Conservation (phyloP, 2,888 invertebrate genomes). For the Hermaeophaga mercurialis region DNA sequence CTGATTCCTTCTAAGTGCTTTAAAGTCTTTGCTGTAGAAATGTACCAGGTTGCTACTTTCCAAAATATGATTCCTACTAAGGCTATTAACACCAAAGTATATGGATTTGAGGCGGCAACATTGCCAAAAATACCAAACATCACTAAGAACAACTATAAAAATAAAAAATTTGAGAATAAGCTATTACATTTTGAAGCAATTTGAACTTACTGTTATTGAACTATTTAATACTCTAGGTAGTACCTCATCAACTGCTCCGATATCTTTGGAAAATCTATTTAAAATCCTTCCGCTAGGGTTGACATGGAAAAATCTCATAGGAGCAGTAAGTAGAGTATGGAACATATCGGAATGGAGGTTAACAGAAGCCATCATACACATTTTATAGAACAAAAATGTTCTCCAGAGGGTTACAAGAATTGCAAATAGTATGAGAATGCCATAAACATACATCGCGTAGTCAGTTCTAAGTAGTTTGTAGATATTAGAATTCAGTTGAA, state of each 20-base stretch:
- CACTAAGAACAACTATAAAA: constrained; percentile 66
- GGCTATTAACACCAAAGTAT: too few species aligned
- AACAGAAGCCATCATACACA: constrained; percentile 75
- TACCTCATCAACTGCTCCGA: constrained; percentile 78
- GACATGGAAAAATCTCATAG: constrained; percentile 78
- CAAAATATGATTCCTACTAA: too few species aligned
- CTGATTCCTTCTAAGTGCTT: constrained; percentile 66
- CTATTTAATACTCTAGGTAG: constrained; percentile 70
- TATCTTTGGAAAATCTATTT: constrained; percentile 82
- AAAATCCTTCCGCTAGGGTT: constrained; percentile 82
- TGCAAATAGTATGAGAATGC: constrained; percentile 61
- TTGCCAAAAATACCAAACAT: constrained; percentile 72
- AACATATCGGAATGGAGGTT: constrained; percentile 81
- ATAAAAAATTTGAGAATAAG: neutral
- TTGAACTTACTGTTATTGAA: constrained; percentile 61
- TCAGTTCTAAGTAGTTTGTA: constrained; percentile 34
- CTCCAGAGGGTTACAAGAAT: constrained; percentile 65
- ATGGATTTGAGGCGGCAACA: constrained; percentile 70
- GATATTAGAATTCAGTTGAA: neutral
- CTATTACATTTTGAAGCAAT: neutral
- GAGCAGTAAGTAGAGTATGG: constrained; percentile 61
- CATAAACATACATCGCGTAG: constrained; percentile 59
- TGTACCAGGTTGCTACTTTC: constrained; percentile 66
- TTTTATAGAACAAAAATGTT: constrained; percentile 72
- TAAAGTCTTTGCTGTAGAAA: constrained; percentile 71